Percentiles rank a stretch among this genome's conserved stretches.
phyloP scores from a whole-genome alignment of 2,888 invertebrate genomes.

The Laspeyria flexula region DNA sequence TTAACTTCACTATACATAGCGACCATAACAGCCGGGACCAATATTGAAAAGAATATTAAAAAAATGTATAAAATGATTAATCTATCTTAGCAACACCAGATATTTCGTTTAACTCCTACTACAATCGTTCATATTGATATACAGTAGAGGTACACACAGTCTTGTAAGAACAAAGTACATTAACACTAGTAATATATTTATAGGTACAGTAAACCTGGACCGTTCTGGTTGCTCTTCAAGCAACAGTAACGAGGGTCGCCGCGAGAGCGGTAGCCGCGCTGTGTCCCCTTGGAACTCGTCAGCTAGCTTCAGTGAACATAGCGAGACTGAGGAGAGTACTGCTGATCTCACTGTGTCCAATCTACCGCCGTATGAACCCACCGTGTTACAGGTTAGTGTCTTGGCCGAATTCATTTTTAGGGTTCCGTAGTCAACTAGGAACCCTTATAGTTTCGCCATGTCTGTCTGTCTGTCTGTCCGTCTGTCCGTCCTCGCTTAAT shows the following conservation, averaged over 20 bases:
- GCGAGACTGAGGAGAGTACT: slow-evolving; percentile 66
- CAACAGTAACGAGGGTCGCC: slow-evolving; percentile 72
- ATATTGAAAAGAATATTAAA: too few relatives aligned
- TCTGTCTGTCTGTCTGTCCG: too few relatives aligned
- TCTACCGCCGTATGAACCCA: slow-evolving; percentile 71
- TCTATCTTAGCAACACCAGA: too few relatives aligned
- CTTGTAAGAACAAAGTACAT: neutral
- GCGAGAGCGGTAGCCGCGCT: slow-evolving; percentile 66
- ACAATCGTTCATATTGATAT: too few relatives aligned
- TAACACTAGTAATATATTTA: neutral
- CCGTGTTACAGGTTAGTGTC: slow-evolving; percentile 66
- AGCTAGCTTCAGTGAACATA: slow-evolving; percentile 74
- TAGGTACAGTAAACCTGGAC: slow-evolving; percentile 71
- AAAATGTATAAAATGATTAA: too few relatives aligned
- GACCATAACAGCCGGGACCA: too few relatives aligned
- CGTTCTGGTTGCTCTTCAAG: slow-evolving; percentile 77
- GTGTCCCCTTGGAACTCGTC: slow-evolving; percentile 81
- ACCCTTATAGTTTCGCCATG: too few relatives aligned
- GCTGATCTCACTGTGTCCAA: slow-evolving; percentile 78
- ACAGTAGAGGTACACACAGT: too few relatives aligned
- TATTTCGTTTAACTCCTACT: too few relatives aligned
- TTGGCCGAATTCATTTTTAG: neutral
- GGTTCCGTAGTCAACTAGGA: too few relatives aligned
- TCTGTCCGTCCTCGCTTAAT: too few relatives aligned
- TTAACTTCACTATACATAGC: too few relatives aligned